Evolutionary conservation across 1,140 invertebrate genomes (phyloP).

Genomic region (Sycobia sp.): DNA sequence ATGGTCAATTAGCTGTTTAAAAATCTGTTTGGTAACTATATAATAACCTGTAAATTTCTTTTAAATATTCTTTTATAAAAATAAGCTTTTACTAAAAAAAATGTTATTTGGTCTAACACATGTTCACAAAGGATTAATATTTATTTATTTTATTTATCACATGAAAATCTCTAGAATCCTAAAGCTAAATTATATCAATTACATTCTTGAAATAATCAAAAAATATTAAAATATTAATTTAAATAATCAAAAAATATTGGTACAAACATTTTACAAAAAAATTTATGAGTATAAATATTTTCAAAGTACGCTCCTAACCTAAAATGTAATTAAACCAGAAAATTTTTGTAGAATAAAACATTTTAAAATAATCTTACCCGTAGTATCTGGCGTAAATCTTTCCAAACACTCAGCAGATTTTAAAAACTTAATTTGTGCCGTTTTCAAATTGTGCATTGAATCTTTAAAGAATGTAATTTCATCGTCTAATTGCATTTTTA

Average conservation of each 20-base stretch:
- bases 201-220: no score
- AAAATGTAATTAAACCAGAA: not conserved
- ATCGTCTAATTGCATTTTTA: constrained; percentile 87
- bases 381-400: constrained; percentile 73
- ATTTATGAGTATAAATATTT: not conserved
- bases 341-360: not conserved
- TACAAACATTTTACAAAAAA: not conserved
- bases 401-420: constrained; percentile 85
- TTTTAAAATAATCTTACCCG: constrained; percentile 61
- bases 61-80: not conserved
- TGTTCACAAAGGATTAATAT: no score
- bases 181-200: no score
- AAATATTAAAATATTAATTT: no score
- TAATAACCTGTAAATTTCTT: no score
- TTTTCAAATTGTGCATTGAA: constrained; percentile 85
- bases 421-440: constrained; percentile 87
- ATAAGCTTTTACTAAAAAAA: not conserved
- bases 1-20: no score
- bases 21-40: no score
- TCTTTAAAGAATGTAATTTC: constrained; percentile 87
- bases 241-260: no score
- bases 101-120: no score
- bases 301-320: not conserved
- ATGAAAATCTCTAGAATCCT: no score
- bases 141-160: no score